A percentile compares a stretch with the other conserved stretches of the same genome.
Conservation (phyloP, 1,140 invertebrate species). For the Zaprionus vittiger region DNA sequence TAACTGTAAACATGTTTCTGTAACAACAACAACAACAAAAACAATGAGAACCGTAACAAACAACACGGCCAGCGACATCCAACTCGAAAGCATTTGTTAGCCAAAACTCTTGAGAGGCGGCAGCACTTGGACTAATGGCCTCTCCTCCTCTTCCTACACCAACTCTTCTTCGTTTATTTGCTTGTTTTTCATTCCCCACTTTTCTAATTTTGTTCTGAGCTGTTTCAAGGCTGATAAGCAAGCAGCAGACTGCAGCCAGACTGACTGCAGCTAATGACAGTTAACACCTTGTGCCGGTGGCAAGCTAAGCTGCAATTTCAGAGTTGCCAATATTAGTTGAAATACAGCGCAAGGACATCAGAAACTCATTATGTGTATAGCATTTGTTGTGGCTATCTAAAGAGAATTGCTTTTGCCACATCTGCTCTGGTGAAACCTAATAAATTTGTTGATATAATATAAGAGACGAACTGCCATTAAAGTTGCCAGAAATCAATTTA, state of each 20-base stretch:
- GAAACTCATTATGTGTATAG: constrained; percentile 21
- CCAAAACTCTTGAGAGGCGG: constrained; percentile 21
- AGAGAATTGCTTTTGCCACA: neutral
- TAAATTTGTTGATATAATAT: neutral
- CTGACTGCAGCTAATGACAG: constrained; percentile 28
- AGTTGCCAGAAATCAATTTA: too few relatives aligned
- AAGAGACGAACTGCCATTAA: too few relatives aligned
- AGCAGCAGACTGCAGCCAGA: neutral
- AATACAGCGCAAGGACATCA: constrained; percentile 2
- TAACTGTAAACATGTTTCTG: constrained; percentile 50
- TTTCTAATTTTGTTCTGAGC: constrained; percentile 2
- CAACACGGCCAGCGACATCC: neutral
- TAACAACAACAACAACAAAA: constrained; percentile 16
- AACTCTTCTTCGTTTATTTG: neutral
- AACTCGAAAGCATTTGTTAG: constrained; percentile 25
- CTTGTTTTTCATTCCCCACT: neutral
- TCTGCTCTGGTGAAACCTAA: neutral
- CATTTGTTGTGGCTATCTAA: neutral
- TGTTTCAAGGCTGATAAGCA: constrained; percentile 13
- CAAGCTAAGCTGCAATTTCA: neutral
- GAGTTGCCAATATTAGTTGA: neutral
- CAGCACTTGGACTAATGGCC: neutral
- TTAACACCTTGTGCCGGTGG: constrained; percentile 9
- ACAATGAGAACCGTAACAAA: constrained; percentile 26
- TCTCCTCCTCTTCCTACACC: neutral